These are phyloP conservation scores for Spicauda simplicius DNA, from an alignment of 2,888 invertebrate genomes.

Conservation along the genomic window DNA sequence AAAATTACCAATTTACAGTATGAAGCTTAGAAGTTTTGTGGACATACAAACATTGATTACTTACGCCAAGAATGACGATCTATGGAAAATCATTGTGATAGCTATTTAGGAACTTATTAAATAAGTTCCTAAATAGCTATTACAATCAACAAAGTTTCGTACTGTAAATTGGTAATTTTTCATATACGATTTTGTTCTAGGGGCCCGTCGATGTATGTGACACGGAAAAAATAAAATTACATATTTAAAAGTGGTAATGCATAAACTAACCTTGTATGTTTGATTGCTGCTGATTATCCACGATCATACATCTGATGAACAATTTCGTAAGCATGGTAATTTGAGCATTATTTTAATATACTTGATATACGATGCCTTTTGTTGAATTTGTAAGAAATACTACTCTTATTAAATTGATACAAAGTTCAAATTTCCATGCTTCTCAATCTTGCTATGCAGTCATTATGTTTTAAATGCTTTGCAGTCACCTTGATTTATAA, in stretches of 20 bases:
- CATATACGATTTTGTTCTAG: too few species aligned
- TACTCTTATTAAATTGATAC: not conserved
- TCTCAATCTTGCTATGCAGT: not conserved
- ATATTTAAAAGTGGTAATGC: not conserved
- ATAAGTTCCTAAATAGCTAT: too few species aligned
- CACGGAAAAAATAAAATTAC: too few species aligned
- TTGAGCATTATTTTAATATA: not conserved
- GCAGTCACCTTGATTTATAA: not conserved
- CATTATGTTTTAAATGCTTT: not conserved
- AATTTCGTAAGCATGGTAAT: not conserved
- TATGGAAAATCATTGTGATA: too few species aligned
- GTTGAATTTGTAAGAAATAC: not conserved
- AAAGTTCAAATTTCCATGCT: not conserved
- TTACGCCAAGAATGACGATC: too few species aligned
- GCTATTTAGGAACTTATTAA: too few species aligned
- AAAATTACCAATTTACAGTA: too few species aligned
- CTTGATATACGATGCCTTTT: not conserved
- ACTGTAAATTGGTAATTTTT: too few species aligned
- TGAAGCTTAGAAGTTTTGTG: too few species aligned
- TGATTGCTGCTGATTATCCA: not conserved
- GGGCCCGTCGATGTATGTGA: too few species aligned
- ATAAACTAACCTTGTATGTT: slow-evolving; percentile 2
- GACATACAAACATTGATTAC: too few species aligned
- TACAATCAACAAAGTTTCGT: too few species aligned
- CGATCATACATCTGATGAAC: not conserved